phyloP scores from a whole-genome alignment of 1,140 invertebrate species.

The Drosophila tropicalis region DNA sequence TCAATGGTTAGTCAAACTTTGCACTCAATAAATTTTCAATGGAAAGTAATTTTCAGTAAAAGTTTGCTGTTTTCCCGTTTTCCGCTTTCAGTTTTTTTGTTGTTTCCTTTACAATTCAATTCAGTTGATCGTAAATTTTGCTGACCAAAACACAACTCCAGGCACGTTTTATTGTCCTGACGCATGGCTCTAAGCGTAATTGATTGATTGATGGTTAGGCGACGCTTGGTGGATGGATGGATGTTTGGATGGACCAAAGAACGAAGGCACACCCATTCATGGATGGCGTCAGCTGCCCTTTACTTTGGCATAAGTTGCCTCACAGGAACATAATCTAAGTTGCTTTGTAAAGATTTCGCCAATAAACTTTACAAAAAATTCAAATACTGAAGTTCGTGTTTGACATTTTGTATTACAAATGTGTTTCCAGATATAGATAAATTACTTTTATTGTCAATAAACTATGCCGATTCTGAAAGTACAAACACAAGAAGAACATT shows the following conservation, averaged over 20 bases:
- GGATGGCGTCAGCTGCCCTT: conserved; percentile 33
- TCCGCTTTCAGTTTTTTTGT: background rate
- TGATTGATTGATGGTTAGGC: conserved; percentile 73
- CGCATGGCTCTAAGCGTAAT: conserved; percentile 68
- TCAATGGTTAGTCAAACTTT: conserved; percentile 19
- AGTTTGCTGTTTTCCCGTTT: conserved; percentile 1
- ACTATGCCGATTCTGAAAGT: too few species aligned
- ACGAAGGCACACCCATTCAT: conserved; percentile 22
- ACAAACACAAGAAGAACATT: too few species aligned
- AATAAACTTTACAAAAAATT: background rate
- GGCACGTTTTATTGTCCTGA: conserved; percentile 66
- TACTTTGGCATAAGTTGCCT: background rate
- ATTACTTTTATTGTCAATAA: too few species aligned
- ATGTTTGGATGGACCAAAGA: conserved; percentile 31
- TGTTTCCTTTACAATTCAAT: conserved; percentile 5
- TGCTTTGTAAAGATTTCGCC: background rate
- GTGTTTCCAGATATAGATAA: too few species aligned
- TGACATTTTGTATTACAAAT: too few species aligned
- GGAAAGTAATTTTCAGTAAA: conserved; percentile 14
- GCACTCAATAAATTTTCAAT: conserved; percentile 17
- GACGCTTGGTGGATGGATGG: conserved; percentile 25
- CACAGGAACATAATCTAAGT: background rate
- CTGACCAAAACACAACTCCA: conserved; percentile 59
- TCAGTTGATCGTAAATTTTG: conserved; percentile 69
- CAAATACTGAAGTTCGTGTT: too few species aligned